Evolutionary conservation across 2,888 invertebrate genomes (phyloP).

Genomic region (Drosophila neoperkinsi): DNA sequence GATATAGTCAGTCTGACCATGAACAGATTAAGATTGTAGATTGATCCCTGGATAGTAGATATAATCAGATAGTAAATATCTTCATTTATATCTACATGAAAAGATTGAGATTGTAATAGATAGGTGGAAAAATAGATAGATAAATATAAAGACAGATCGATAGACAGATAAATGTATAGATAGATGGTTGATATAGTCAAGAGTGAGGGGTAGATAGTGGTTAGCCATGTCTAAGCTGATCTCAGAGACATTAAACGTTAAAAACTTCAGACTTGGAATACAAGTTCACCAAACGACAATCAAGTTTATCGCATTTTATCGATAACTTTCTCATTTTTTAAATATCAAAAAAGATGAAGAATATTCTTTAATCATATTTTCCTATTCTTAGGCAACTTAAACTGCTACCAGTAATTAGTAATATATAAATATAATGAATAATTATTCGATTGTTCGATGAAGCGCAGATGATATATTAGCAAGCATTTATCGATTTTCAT

Average conservation of each 20-base stretch:
- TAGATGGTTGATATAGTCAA: neutral
- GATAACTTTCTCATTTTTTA: neutral
- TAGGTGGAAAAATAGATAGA: no score
- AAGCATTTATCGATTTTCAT: neutral
- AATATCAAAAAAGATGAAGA: no score
- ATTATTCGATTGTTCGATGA: neutral
- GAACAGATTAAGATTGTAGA: neutral
- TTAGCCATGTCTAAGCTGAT: no score
- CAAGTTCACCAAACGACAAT: neutral
- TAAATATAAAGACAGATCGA: no score
- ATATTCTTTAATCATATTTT: neutral
- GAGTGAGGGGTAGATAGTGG: no score
- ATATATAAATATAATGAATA: neutral
- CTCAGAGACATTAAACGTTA: no score
- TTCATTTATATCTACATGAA: no score
- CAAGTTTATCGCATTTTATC: neutral
- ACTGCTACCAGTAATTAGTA: neutral
- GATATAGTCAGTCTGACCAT: neutral
- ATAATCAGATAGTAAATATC: neutral
- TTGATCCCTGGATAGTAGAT: fast-evolving
- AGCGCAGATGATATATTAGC: neutral
- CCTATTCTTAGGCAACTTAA: fast-evolving
- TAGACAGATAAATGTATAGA: neutral
- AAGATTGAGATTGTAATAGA: no score
- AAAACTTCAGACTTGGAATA: no score